Evolutionary conservation across 2,888 invertebrate genomes (phyloP), one percentile per base, ranked within the genome.

Genomic region (Tenthredo notha): DNA sequence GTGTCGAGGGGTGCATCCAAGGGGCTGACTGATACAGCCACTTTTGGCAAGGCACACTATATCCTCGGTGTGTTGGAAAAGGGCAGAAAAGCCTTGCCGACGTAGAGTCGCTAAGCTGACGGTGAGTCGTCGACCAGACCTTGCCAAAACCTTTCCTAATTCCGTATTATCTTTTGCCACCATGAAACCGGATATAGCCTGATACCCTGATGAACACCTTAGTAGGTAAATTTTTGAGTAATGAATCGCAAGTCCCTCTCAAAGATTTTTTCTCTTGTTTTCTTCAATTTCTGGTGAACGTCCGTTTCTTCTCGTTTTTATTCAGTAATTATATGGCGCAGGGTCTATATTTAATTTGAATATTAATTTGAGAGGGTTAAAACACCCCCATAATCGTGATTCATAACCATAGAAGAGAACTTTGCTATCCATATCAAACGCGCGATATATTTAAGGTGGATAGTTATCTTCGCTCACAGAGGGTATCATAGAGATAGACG

Each of bases 101-200:
- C 65, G 84, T 40, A 15, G 25, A 84, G 47, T 65, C 84, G 54
- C 47, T 77, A 67, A 43, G 37, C 43, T 29, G 78, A 61, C 58
- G 33, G 15, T 29, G n/a, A 77, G 6, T 74, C 75, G 33, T 74
- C 77, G 40, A 37, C 25, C 21, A 40, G 50, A 78, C 78, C 65
- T 47, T 77, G 47, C 29, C 70, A 43, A 82, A 85, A 82, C 33
- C 47, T 82, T 67, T 65, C 70, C 85, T 85, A 85, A 85, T 70
- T 85, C 72, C 54, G 72, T 25, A 82, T 85, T 82, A 85, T 85
- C 67, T 84, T 29, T n/a, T 18, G 33, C 78, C 15, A 84, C 43
- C 47, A 29, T 58, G 40, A 10, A 78, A 10, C 54, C 47, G 21
- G 25, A 18, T n/a, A 77, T 33, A 29, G 77, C 33, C 1, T 18